phyloP scores from a whole-genome alignment of 2,888 invertebrate species.

The Dascillus cervinus region DNA sequence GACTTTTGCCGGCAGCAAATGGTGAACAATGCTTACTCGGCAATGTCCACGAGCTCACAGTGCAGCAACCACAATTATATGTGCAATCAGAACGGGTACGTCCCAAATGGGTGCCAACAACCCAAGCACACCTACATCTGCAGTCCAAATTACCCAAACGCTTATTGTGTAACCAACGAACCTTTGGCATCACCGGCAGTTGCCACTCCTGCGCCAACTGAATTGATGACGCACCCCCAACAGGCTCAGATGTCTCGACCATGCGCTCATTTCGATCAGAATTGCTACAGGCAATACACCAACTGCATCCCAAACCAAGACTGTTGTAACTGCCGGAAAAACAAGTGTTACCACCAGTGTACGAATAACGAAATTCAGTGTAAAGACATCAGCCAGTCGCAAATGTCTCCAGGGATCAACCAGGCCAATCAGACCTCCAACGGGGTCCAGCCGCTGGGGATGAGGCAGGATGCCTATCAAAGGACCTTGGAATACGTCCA shows the following conservation, averaged over 20 bases:
- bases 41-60: slow-evolving; percentile 13
- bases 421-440: slow-evolving; percentile 15
- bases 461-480: slow-evolving; percentile 82
- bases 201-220: slow-evolving; percentile 35
- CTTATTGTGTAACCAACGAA: slow-evolving; percentile 21
- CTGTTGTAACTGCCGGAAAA: slow-evolving; percentile 29
- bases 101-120: slow-evolving; percentile 19
- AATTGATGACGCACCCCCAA: slow-evolving; percentile 31
- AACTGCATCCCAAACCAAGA: slow-evolving; percentile 21
- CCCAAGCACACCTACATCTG: slow-evolving; percentile 25
- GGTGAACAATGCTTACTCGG: slow-evolving; percentile 13
- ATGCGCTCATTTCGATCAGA: slow-evolving; percentile 29
- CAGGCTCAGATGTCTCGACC: slow-evolving; percentile 37
- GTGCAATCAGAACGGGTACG: slow-evolving; percentile 25
- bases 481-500: slow-evolving; percentile 87
- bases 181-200: slow-evolving; percentile 37
- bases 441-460: slow-evolving; percentile 44
- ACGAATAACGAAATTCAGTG: slow-evolving; percentile 45
- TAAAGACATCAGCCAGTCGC: slow-evolving; percentile 48
- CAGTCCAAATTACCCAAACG: slow-evolving; percentile 18
- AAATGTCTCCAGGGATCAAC: slow-evolving; percentile 43
- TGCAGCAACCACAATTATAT: slow-evolving; percentile 28
- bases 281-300: slow-evolving; percentile 19
- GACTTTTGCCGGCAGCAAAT: slow-evolving; percentile 24
- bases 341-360: slow-evolving; percentile 25